These are phyloP conservation scores for Mimachlamys varia DNA, from an alignment of 2,888 invertebrate species.

Conservation along the genomic window DNA sequence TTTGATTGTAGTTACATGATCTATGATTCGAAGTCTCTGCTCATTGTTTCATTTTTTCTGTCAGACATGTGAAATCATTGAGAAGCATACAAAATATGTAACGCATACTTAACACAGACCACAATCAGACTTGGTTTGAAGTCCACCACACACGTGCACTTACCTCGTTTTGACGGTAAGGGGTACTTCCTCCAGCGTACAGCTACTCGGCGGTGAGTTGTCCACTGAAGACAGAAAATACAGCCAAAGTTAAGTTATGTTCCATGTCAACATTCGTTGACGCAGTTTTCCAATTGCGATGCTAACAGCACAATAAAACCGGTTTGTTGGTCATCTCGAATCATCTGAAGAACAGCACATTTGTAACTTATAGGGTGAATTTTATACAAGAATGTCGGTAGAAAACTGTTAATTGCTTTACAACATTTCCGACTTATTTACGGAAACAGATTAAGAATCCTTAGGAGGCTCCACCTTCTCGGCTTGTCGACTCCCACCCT, in stretches of 20 bases:
- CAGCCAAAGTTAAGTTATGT: not conserved
- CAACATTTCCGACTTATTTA: not conserved
- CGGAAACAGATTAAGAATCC: not conserved
- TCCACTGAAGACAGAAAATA: slow-evolving; percentile 10
- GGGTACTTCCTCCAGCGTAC: too few relatives aligned
- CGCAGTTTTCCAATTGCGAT: not conserved
- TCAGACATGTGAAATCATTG: too few relatives aligned
- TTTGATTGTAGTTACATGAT: too few relatives aligned
- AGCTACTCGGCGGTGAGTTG: too few relatives aligned
- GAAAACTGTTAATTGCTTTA: not conserved
- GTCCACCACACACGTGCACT: not conserved
- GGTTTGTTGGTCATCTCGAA: not conserved
- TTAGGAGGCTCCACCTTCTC: not conserved
- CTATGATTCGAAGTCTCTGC: too few relatives aligned
- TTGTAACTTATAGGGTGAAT: not conserved
- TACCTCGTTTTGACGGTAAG: not conserved
- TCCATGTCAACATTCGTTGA: not conserved
- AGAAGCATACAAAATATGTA: too few relatives aligned
- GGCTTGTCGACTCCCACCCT: not conserved
- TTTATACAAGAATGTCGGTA: not conserved
- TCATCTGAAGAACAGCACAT: too few relatives aligned
- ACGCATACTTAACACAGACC: too few relatives aligned
- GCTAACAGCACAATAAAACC: not conserved
- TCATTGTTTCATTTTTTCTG: too few relatives aligned
- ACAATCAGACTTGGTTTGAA: too few relatives aligned